Evolutionary conservation across 2,797 vertebrate genomes (phyloP).

Genomic region (Manis javanica): DNA sequence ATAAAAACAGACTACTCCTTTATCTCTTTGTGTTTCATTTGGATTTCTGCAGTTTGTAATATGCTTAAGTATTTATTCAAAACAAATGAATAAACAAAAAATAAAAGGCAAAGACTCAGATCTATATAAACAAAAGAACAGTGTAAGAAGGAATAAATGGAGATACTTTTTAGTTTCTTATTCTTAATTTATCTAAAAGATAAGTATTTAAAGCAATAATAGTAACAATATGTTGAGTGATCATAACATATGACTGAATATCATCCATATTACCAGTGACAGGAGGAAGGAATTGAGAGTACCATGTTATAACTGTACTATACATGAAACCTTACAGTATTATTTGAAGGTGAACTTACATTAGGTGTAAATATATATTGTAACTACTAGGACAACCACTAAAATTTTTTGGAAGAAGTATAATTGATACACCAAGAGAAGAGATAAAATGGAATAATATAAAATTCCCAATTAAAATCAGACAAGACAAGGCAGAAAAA

Average conservation of each 20-base stretch:
- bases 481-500: constrained; percentile 36
- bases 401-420: not conserved
- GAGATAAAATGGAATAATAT: not conserved
- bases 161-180: constrained; percentile 13
- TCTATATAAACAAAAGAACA: not conserved
- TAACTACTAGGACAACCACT: not conserved
- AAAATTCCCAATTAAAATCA: constrained; percentile 51
- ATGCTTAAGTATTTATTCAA: no score
- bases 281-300: not conserved
- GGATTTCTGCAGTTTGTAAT: no score
- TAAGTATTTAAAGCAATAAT: constrained; percentile 23
- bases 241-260: constrained; percentile 22
- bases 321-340: not conserved
- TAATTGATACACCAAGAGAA: constrained; percentile 9
- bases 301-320: not conserved
- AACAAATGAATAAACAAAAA: no score
- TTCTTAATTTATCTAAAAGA: constrained; percentile 31
- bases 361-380: constrained; percentile 10
- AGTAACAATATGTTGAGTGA: not conserved
- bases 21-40: no score
- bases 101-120: not conserved
- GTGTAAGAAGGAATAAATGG: constrained; percentile 15
- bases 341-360: constrained; percentile 21
- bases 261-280: not conserved
- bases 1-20: no score